phyloP scores from a whole-genome alignment of 2,797 vertebrate species.

The Ataeniobius toweri region DNA sequence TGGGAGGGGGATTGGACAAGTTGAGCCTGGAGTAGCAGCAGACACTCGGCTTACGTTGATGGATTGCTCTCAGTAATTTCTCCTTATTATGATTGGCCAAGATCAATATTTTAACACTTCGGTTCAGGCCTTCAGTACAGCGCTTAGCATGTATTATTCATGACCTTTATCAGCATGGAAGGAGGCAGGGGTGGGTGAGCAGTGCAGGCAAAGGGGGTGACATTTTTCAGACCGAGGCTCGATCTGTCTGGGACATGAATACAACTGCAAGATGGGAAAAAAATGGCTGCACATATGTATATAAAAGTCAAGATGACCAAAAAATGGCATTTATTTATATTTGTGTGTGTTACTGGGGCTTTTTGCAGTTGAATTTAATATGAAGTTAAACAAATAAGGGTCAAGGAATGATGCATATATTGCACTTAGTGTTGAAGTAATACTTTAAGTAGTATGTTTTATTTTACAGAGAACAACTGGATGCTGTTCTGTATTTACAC shows the following conservation, averaged over 20 bases:
- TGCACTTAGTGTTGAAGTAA: too few relatives aligned
- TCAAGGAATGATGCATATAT: neutral
- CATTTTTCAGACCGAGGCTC: slow-evolving; percentile 60
- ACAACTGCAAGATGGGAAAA: slow-evolving; percentile 64
- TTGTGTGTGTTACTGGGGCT: neutral
- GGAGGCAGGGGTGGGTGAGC: slow-evolving; percentile 43
- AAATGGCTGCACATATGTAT: slow-evolving; percentile 31
- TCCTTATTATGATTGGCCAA: slow-evolving; percentile 84
- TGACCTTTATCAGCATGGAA: slow-evolving; percentile 70
- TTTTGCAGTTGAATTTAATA: neutral
- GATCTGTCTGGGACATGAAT: slow-evolving; percentile 63
- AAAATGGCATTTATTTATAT: neutral
- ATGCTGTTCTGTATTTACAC: too few relatives aligned
- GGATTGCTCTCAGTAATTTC: slow-evolving; percentile 82
- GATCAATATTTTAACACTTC: slow-evolving; percentile 86
- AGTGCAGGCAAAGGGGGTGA: slow-evolving; percentile 42
- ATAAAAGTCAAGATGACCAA: neutral
- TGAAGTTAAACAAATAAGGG: too few relatives aligned
- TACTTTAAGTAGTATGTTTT: too few relatives aligned
- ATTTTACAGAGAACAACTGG: too few relatives aligned
- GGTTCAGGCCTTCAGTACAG: slow-evolving; percentile 77
- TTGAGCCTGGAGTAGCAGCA: slow-evolving; percentile 67
- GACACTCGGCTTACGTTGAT: slow-evolving; percentile 74
- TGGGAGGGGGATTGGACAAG: slow-evolving; percentile 73
- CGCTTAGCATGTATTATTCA: slow-evolving; percentile 84